Conservation (phyloP, 2,797 vertebrate species). For the Percopsis omiscomaycus region DNA sequence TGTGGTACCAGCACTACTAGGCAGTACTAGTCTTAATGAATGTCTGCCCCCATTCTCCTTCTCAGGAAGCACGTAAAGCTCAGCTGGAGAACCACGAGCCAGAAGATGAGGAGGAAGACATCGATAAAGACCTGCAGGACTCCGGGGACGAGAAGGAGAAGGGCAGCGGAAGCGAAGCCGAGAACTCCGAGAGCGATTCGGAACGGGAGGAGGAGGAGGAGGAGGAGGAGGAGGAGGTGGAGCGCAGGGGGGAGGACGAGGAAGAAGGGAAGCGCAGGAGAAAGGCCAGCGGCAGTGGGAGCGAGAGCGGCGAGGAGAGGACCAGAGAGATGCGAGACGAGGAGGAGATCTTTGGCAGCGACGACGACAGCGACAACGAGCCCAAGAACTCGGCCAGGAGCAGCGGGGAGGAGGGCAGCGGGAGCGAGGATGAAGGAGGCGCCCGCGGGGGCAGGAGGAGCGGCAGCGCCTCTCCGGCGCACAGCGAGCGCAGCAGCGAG, state of each 20-base stretch:
- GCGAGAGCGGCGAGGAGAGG: conserved; percentile 80
- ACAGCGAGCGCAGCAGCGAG: conserved; percentile 82
- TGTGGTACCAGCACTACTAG: not conserved
- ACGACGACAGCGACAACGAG: conserved; percentile 77
- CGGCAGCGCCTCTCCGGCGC: conserved; percentile 81
- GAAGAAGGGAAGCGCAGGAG: conserved; percentile 53
- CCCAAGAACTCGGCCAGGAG: conserved; percentile 68
- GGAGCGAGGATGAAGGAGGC: conserved; percentile 65
- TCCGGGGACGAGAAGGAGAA: conserved; percentile 88
- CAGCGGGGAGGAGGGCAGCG: conserved; percentile 76
- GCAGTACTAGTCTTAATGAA: not conserved
- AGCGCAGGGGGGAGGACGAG: conserved; percentile 51
- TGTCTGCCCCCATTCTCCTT: not conserved
- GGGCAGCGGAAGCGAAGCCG: conserved; percentile 86
- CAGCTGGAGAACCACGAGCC: conserved; percentile 97
- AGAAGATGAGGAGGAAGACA: conserved; percentile 92
- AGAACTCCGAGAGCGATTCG: conserved; percentile 81
- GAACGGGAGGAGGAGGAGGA: conserved; percentile 82
- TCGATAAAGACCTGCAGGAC: conserved; percentile 83
- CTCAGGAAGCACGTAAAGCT: conserved; percentile 89
- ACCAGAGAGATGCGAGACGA: conserved; percentile 84
- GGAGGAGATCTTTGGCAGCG: conserved; percentile 90
- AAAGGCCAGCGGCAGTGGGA: conserved; percentile 73
- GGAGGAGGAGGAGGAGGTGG: conserved; percentile 76
- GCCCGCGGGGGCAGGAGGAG: conserved; percentile 67